Conservation (phyloP, 2,888 invertebrate species). For the Pherbina coryleti region DNA sequence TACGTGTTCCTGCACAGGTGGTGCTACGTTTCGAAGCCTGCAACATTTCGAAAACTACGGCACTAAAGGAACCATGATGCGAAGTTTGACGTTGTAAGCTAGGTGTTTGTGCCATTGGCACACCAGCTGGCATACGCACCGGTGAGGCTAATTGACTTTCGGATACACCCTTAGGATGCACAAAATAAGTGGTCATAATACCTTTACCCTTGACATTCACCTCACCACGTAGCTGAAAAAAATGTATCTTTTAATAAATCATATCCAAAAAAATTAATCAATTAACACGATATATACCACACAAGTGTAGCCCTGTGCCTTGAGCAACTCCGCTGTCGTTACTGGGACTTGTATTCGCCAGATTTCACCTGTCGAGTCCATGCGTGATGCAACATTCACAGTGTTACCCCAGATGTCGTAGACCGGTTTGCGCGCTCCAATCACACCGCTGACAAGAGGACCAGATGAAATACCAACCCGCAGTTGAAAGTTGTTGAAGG, state of each 20-base stretch:
- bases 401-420: conserved; percentile 99
- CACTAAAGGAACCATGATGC: conserved; percentile 83
- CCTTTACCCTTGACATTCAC: conserved; percentile 96
- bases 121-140: conserved; percentile 63
- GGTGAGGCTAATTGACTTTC: conserved; percentile 66
- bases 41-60: conserved; percentile 90
- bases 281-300: conserved; percentile 56
- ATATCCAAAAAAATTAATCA: neutral
- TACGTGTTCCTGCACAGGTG: conserved; percentile 67
- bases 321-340: conserved; percentile 81
- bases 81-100: conserved; percentile 77
- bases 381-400: conserved; percentile 95
- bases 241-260: neutral
- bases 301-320: conserved; percentile 67
- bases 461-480: conserved; percentile 94
- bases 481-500: conserved; percentile 95
- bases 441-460: conserved; percentile 93
- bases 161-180: conserved; percentile 74
- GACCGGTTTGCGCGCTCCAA: conserved; percentile 94
- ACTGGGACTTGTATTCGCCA: conserved; percentile 92
- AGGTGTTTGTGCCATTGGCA: conserved; percentile 72
- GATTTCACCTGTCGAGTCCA: conserved; percentile 93
- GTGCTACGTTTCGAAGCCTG: conserved; percentile 74
- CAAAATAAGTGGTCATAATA: conserved; percentile 95
- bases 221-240: conserved; percentile 81